Conservation (phyloP, 2,888 invertebrate genomes). For the Macroteleia sp. region DNA sequence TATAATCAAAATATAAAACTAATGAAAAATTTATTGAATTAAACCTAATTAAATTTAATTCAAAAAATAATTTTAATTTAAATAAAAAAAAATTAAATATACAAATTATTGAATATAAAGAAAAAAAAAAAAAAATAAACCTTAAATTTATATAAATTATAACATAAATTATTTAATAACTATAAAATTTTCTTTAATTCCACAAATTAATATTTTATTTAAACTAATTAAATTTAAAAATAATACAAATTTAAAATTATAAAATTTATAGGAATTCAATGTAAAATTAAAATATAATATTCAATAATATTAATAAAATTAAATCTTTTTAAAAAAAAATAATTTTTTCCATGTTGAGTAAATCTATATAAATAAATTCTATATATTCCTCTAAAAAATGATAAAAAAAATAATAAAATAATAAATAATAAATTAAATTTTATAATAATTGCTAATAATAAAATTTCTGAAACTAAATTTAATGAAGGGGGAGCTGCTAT, state of each 20-base stretch:
- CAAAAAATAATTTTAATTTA: slow-evolving; percentile 84
- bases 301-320: slow-evolving; percentile 78
- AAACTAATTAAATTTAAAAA: slow-evolving; percentile 87
- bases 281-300: slow-evolving; percentile 87
- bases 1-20: slow-evolving; percentile 87
- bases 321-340: slow-evolving; percentile 82
- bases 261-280: slow-evolving; percentile 88
- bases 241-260: slow-evolving; percentile 84
- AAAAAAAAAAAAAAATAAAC: too few relatives aligned
- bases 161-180: slow-evolving; percentile 85
- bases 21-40: slow-evolving; percentile 85
- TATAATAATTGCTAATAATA: slow-evolving; percentile 86
- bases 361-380: slow-evolving; percentile 87
- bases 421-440: slow-evolving; percentile 75
- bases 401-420: slow-evolving; percentile 85
- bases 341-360: slow-evolving; percentile 86
- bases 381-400: slow-evolving; percentile 88
- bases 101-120: too few relatives aligned
- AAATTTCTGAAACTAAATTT: slow-evolving; percentile 88
- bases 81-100: slow-evolving; percentile 74
- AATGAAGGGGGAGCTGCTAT: slow-evolving; percentile 88
- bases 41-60: slow-evolving; percentile 86
- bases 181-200: slow-evolving; percentile 86
- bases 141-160: slow-evolving; percentile 81
- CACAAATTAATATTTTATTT: slow-evolving; percentile 89